Evolutionary conservation across 2,888 invertebrate species (phyloP).

Genomic region (Augochlorella aurata): DNA sequence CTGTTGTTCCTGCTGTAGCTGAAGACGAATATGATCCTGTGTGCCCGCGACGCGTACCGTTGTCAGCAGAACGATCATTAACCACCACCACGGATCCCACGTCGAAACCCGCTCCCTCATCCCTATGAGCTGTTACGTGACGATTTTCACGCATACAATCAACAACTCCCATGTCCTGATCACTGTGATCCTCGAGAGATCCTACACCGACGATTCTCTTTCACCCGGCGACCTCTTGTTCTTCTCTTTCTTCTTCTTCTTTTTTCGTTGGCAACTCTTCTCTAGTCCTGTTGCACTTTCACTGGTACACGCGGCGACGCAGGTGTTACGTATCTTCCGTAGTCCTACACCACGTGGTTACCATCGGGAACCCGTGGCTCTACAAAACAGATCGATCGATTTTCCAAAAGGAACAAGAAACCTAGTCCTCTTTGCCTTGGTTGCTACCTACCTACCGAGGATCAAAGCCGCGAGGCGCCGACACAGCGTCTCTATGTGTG

Average conservation of each 20-base stretch:
- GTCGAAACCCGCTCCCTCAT: conserved; percentile 71
- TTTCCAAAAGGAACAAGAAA: neutral
- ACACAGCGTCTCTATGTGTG: neutral
- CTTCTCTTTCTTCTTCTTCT: neutral
- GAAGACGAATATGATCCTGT: conserved; percentile 33
- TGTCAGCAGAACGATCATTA: conserved; percentile 61
- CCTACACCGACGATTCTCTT: conserved; percentile 10
- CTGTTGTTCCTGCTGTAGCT: conserved; percentile 1
- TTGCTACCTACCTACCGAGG: conserved; percentile 46
- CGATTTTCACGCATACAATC: conserved; percentile 61
- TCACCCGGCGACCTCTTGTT: neutral
- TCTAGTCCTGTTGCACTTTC: neutral
- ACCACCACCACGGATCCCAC: conserved; percentile 68
- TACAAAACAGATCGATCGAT: neutral
- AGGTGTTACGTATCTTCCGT: neutral
- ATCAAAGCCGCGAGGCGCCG: conserved; percentile 14
- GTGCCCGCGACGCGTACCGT: conserved; percentile 60
- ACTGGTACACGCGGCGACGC: neutral
- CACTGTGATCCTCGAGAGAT: conserved; percentile 33
- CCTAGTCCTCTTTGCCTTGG: neutral
- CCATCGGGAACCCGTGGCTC: conserved; percentile 1
- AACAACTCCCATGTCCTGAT: conserved; percentile 65
- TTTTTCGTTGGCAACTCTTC: neutral
- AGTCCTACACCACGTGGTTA: conserved; percentile 5
- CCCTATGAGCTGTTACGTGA: conserved; percentile 75